Conservation (phyloP, 2,113 vertebrate genomes). For the Erinaceus europaeus region DNA sequence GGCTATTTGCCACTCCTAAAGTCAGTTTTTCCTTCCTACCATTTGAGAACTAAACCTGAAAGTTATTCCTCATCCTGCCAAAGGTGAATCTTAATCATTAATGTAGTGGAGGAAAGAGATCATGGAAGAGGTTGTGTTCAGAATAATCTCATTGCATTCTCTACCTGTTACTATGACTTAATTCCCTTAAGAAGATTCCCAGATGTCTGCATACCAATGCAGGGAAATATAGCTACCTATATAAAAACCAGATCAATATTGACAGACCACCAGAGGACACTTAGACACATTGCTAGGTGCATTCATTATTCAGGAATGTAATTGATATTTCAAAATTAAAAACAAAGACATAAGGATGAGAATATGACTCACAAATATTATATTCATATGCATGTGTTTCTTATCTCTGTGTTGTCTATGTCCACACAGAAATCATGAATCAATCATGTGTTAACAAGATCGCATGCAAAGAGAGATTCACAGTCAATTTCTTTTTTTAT, state of each 20-base stretch:
- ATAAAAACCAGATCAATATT: conserved; percentile 38
- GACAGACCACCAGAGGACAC: conserved; percentile 21
- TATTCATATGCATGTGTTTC: background rate
- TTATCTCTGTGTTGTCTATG: background rate
- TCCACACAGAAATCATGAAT: background rate
- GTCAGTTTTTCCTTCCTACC: background rate
- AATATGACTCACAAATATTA: background rate
- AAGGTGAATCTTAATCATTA: accelerated
- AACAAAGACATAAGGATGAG: background rate
- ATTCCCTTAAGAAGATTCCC: background rate
- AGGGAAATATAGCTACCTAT: conserved; percentile 17
- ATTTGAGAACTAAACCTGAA: too few relatives aligned
- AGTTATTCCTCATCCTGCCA: background rate
- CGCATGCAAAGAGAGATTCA: background rate
- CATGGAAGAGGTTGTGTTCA: background rate
- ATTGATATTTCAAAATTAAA: conserved; percentile 46
- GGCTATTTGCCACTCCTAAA: background rate
- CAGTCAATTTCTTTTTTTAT: too few relatives aligned
- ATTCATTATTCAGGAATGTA: background rate
- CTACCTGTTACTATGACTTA: background rate
- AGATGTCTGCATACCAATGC: background rate
- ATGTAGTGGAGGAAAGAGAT: accelerated
- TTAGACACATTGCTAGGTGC: background rate
- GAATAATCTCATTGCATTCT: background rate
- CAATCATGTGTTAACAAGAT: background rate